phyloP scores from a whole-genome alignment of 2,113 vertebrate genomes.

The Anguilla japonica region DNA sequence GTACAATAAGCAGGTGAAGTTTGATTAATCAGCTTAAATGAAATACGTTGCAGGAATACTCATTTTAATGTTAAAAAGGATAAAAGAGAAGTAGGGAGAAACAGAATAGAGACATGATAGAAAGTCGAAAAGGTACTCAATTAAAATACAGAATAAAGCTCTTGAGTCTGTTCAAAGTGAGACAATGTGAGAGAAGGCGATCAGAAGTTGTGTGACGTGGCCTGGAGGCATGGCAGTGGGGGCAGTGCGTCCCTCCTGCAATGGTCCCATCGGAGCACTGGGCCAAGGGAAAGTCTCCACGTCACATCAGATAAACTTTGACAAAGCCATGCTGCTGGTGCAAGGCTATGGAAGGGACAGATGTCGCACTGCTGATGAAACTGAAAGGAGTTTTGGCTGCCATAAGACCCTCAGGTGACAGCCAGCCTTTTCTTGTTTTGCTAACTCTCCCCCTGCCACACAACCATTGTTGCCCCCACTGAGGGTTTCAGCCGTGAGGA shows the following conservation, averaged over 20 bases:
- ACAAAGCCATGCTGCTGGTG: slow-evolving; percentile 10
- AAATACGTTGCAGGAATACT: background rate
- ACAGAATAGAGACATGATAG: background rate
- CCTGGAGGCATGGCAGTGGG: background rate
- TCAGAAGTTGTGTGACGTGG: background rate
- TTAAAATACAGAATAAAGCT: background rate
- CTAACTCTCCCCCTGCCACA: slow-evolving; percentile 11
- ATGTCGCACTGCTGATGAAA: slow-evolving; percentile 40
- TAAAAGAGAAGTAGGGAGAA: background rate
- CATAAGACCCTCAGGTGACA: slow-evolving; percentile 27
- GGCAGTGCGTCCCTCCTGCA: background rate
- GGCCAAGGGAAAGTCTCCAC: background rate
- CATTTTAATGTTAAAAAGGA: background rate
- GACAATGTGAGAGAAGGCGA: background rate
- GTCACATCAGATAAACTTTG: slow-evolving; percentile 21
- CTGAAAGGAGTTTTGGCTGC: slow-evolving; percentile 12
- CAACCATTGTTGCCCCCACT: background rate
- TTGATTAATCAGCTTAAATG: background rate
- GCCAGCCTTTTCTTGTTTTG: background rate
- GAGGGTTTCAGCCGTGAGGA: background rate
- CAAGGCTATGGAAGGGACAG: slow-evolving; percentile 34
- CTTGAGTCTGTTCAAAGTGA: background rate
- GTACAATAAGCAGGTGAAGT: background rate
- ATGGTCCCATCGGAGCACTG: background rate
- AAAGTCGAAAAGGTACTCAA: background rate